Conservation (phyloP, 2,888 invertebrate genomes). For the Agrilus mali region DNA sequence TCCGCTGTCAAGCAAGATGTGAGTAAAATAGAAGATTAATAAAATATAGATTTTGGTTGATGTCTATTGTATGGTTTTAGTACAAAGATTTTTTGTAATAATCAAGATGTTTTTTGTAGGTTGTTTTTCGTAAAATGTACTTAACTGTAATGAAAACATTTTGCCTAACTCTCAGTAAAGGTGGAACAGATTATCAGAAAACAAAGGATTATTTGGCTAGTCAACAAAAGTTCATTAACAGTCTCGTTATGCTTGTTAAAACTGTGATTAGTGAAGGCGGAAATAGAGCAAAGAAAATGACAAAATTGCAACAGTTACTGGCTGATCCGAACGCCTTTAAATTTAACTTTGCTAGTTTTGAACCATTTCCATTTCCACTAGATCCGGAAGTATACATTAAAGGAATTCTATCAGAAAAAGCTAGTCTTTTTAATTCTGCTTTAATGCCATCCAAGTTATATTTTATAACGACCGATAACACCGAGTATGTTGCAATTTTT, state of each 20-base stretch:
- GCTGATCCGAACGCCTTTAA: conserved; percentile 71
- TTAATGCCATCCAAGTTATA: conserved; percentile 89
- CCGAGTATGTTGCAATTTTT: conserved; percentile 89
- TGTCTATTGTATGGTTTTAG: background rate
- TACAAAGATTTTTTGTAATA: background rate
- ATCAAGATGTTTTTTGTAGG: conserved; percentile 14
- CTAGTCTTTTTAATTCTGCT: conserved; percentile 90
- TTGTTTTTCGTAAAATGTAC: conserved; percentile 65
- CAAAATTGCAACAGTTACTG: conserved; percentile 72
- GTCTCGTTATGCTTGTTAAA: conserved; percentile 77
- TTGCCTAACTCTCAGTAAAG: conserved; percentile 54
- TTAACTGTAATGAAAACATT: conserved; percentile 80
- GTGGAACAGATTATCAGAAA: conserved; percentile 59
- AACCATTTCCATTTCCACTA: conserved; percentile 85
- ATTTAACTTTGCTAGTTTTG: conserved; percentile 80
- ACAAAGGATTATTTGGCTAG: conserved; percentile 64
- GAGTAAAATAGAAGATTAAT: conserved; percentile 25
- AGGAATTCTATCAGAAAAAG: conserved; percentile 80
- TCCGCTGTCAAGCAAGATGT: conserved; percentile 56
- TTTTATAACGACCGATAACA: conserved; percentile 68
- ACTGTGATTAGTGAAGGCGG: conserved; percentile 82
- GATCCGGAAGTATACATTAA: conserved; percentile 85
- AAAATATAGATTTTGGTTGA: too few relatives aligned
- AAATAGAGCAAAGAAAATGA: conserved; percentile 83
- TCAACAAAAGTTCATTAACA: conserved; percentile 86